These are phyloP conservation scores for Ochropacha duplaris DNA, from an alignment of 2,888 invertebrate species.

Conservation along the genomic window DNA sequence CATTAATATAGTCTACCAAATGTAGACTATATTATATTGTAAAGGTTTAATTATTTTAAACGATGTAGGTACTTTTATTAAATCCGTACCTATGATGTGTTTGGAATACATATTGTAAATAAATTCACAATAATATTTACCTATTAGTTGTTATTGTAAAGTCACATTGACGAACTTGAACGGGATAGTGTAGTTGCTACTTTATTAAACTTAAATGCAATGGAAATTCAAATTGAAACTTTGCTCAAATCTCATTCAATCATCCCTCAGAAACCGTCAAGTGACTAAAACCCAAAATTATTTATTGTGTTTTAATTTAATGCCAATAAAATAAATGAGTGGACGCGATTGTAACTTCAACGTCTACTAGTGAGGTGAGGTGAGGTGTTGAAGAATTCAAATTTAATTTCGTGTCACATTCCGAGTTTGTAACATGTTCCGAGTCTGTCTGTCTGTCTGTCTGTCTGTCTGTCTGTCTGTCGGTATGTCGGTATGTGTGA, in stretches of 20 bases:
- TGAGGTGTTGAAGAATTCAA: constrained; percentile 1
- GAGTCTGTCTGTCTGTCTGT: background rate
- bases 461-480: too few species aligned
- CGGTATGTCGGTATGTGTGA: background rate
- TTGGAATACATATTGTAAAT: background rate
- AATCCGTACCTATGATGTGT: background rate
- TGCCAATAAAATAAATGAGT: background rate
- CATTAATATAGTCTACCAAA: constrained; percentile 20
- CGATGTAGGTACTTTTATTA: background rate
- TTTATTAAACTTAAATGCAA: background rate
- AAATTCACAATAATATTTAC: background rate
- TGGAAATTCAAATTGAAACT: background rate
- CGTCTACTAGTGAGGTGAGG: background rate
- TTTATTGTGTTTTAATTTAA: background rate
- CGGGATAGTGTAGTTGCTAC: background rate
- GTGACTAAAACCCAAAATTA: background rate
- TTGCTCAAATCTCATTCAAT: background rate
- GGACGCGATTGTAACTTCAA: background rate
- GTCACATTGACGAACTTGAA: background rate
- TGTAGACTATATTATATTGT: constrained; percentile 17
- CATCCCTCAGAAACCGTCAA: background rate
- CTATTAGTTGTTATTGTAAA: too few species aligned
- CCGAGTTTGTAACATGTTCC: constrained; percentile 17
- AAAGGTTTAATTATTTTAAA: constrained; percentile 19
- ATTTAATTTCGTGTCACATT: constrained; percentile 14